phyloP scores from a whole-genome alignment of 1,140 invertebrate species.

The Drosophila mayri region DNA sequence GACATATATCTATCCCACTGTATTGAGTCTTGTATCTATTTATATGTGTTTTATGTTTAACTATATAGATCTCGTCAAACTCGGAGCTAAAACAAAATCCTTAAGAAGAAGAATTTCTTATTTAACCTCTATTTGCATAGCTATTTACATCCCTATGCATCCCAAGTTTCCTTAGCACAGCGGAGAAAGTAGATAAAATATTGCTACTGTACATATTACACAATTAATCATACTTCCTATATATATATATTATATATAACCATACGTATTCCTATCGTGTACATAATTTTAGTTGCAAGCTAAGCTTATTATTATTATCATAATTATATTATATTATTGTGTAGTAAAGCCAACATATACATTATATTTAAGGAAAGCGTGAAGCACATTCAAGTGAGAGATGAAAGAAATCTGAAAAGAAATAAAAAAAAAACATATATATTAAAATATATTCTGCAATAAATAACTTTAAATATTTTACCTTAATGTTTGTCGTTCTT shows the following conservation, averaged over 20 bases:
- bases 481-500: constrained; percentile 54
- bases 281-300: constrained; percentile 67
- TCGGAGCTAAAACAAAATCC: constrained; percentile 53
- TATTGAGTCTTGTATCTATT: constrained; percentile 44
- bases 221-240: constrained; percentile 32
- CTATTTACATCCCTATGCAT: constrained; percentile 21
- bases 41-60: constrained; percentile 29
- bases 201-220: constrained; percentile 63
- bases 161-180: constrained; percentile 68
- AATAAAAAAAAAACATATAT: constrained; percentile 3
- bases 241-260: constrained; percentile 17
- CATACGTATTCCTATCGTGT: constrained; percentile 42
- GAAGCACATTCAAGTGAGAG: constrained; percentile 56
- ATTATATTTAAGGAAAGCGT: constrained; percentile 46
- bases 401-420: constrained; percentile 39
- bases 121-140: constrained; percentile 30
- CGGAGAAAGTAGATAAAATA: constrained; percentile 30
- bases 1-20: constrained; percentile 28
- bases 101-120: constrained; percentile 31
- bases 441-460: constrained; percentile 41
- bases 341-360: constrained; percentile 57
- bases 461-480: constrained; percentile 43
- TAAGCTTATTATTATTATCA: constrained; percentile 54
- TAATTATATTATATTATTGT: constrained; percentile 21
- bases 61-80: constrained; percentile 74